phyloP scores from a whole-genome alignment of 2,797 vertebrate species.

The Ctenopoma multispine region DNA sequence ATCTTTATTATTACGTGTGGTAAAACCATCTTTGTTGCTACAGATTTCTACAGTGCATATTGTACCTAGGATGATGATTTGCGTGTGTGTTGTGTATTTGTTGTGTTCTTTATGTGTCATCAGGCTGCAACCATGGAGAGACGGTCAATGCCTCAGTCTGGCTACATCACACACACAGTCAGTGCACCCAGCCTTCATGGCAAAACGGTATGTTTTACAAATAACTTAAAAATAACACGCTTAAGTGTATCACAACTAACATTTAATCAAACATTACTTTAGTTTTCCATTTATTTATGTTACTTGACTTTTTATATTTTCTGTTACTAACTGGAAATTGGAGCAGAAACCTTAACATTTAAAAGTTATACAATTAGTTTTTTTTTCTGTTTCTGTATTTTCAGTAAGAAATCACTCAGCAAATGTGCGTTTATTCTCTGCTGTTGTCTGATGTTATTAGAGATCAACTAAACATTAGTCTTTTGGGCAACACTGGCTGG shows the following conservation, averaged over 20 bases:
- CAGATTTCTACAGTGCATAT: background rate
- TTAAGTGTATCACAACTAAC: background rate
- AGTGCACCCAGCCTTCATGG: conserved; percentile 96
- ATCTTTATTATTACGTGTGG: no score
- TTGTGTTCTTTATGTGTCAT: conserved; percentile 34
- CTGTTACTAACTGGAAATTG: background rate
- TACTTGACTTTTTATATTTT: background rate
- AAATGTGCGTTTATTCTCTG: background rate
- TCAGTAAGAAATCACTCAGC: background rate
- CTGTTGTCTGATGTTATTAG: background rate
- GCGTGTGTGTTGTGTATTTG: conserved; percentile 42
- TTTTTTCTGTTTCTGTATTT: background rate
- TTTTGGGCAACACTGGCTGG: background rate
- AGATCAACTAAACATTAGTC: background rate
- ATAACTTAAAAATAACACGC: background rate
- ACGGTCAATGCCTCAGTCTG: conserved; percentile 90
- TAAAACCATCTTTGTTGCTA: no score
- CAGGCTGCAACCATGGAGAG: conserved; percentile 91
- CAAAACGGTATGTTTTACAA: conserved; percentile 89
- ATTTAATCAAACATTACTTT: background rate
- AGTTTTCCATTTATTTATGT: background rate
- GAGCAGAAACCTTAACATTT: background rate
- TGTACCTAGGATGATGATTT: background rate
- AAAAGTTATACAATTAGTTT: no score
- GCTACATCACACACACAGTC: conserved; percentile 97